phyloP scores from a whole-genome alignment of 2,888 invertebrate genomes.

The Euplexia lucipara region DNA sequence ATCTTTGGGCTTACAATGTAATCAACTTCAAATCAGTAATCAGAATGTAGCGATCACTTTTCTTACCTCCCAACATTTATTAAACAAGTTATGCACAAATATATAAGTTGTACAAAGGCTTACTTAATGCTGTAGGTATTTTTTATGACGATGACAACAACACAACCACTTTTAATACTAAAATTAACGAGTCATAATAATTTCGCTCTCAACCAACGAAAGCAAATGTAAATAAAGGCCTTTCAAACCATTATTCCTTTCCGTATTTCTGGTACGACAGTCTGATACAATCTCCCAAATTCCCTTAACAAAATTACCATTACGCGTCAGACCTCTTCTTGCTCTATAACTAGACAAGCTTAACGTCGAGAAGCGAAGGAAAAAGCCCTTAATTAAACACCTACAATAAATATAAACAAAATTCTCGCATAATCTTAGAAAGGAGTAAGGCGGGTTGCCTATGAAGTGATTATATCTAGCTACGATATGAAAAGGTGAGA shows the following conservation, averaged over 20 bases:
- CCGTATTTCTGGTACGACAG: constrained; percentile 38
- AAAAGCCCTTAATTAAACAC: constrained; percentile 63
- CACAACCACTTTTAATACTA: no score
- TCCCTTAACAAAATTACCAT: constrained; percentile 60
- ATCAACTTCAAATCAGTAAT: no score
- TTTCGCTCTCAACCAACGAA: background rate
- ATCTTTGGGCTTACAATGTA: no score
- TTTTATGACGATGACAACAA: no score
- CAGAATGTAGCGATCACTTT: no score
- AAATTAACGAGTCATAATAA: no score
- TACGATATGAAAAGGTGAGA: background rate
- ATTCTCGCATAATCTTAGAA: constrained; percentile 58
- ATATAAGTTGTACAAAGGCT: no score
- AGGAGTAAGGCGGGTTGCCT: constrained; percentile 3
- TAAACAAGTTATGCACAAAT: no score
- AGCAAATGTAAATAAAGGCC: constrained; percentile 24
- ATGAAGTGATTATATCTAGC: background rate
- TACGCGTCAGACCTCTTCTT: constrained; percentile 44
- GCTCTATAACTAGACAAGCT: constrained; percentile 55
- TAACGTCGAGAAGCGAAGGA: constrained; percentile 43
- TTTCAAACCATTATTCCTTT: constrained; percentile 27
- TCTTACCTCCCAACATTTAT: no score
- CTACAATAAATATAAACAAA: constrained; percentile 65
- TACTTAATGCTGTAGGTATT: no score
- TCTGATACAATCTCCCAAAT: constrained; percentile 55